Base-by-base conservation (phyloP, 2,888 invertebrate genomes). In the Cephus pulcher region DNA sequence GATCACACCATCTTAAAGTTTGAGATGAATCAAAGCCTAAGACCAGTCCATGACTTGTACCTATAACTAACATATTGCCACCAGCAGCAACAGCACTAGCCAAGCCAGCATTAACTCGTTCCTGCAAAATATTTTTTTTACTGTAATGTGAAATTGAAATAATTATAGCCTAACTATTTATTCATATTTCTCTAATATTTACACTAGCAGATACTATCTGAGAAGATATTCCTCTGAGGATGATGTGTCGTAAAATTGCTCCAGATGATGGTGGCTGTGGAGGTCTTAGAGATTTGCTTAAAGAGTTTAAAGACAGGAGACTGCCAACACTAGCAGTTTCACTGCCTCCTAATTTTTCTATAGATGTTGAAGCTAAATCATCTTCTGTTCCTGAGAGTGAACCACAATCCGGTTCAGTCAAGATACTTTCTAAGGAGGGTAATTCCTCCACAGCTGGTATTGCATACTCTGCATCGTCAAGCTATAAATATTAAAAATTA, bases 11-110 rank as follows among this genome's bases (percentile, higher is more conserved):
- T 89, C 97, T 95, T 82, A 98, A 92, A 12, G 96, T 96, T 92
- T 98, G 98, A 71, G 96, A 95, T 75, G 94, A 93, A 93, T 97
- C 97, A 92, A 97, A 98, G 77, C 97, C 95, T 37, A 99, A 93
- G 77, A 98, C 94, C 84, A 97, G 95, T 0, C 99, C 98, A 92
- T 98, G 98, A 35, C 98, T 97, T 40, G 98, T 99, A 69, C 99
- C 99, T 40, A 98, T 95, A n/a, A 97, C 97, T 81, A 98, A 94
- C 91, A 96, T 95, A 77, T 96, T 95, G 12, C 95, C 93, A 82
- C 93, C 94, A 9, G 96, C 96, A 84, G 97, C 95, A 88, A 97
- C 94, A 11, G 97, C 96, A 80, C 98, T 98, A 12, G 98, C 97
- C 82, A 96, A 93, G 9, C 98, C 98, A 78, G 98, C 97, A 92